These are phyloP conservation scores for Chrysaora quinquecirrha DNA, from an alignment of 30 jellyfish, hydroid and myxozoan genomes.

Conservation along the genomic window DNA sequence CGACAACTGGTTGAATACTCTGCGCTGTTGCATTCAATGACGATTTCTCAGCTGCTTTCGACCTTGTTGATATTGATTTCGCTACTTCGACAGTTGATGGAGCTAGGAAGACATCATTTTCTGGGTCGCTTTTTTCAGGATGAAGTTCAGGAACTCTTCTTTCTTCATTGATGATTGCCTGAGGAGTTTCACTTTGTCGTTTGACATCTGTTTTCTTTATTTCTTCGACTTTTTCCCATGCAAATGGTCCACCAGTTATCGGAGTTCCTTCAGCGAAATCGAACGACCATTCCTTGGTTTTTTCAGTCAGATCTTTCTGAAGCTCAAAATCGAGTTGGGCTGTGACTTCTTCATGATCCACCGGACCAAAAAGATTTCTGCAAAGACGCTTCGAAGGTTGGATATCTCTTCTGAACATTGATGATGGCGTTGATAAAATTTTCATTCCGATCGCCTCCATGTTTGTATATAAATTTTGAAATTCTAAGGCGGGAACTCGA, in stretches of 20 bases:
- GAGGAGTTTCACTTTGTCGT: conserved; percentile 2
- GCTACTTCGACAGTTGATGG: background rate
- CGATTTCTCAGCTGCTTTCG: background rate
- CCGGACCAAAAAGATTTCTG: conserved; percentile 63
- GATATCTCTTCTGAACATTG: conserved; percentile 3
- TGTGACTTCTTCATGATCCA: conserved; percentile 58
- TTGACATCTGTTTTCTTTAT: background rate
- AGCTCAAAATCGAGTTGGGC: conserved; percentile 27
- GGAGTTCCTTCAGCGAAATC: conserved; percentile 60
- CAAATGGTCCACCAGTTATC: conserved; percentile 26
- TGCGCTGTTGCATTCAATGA: background rate
- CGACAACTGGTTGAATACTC: background rate
- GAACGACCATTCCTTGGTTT: conserved; percentile 55
- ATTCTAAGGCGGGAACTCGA: conserved; percentile 73
- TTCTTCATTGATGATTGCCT: conserved; percentile 14
- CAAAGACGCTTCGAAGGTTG: conserved; percentile 50
- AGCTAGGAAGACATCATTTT: conserved; percentile 1
- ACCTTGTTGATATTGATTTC: background rate
- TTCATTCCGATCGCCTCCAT: conserved; percentile 66
- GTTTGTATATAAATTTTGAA: conserved; percentile 63
- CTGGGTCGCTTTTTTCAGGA: background rate
- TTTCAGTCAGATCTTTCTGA: conserved; percentile 22
- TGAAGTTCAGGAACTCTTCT: conserved; percentile 58
- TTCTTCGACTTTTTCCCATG: conserved; percentile 42
- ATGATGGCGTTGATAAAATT: conserved; percentile 17